Evolutionary conservation across 2,888 invertebrate genomes (phyloP).

Genomic region (Microchrysa polita): DNA sequence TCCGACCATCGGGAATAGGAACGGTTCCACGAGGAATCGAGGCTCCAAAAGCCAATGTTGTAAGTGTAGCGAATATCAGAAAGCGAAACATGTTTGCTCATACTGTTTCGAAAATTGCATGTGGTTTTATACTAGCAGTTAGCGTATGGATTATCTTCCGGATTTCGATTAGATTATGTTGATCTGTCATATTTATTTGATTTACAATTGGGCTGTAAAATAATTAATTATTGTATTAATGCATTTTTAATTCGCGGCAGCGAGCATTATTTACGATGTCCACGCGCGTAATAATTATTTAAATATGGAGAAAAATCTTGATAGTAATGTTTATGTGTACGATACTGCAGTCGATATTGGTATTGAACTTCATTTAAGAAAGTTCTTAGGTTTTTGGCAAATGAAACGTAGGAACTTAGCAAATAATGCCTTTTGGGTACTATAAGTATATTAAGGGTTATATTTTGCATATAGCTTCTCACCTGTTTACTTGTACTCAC

Average conservation of each 20-base stretch:
- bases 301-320: no score
- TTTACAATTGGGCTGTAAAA: background rate
- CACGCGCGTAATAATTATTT: no score
- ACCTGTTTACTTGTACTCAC: no score
- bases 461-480: no score
- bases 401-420: no score
- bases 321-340: no score
- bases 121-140: background rate
- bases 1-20: constrained; percentile 15
- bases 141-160: background rate
- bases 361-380: no score
- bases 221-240: background rate
- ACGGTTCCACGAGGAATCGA: constrained; percentile 17
- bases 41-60: constrained; percentile 12
- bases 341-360: no score
- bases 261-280: background rate
- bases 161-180: background rate
- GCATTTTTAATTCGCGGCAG: background rate
- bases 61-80: constrained; percentile 51
- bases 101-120: background rate
- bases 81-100: constrained; percentile 34
- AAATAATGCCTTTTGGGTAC: no score
- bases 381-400: no score
- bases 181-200: constrained; percentile 11
- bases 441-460: no score